Percentiles rank a stretch among this genome's conserved stretches.
phyloP scores from a whole-genome alignment of 2,797 vertebrate genomes.

The Eulemur coronatus region DNA sequence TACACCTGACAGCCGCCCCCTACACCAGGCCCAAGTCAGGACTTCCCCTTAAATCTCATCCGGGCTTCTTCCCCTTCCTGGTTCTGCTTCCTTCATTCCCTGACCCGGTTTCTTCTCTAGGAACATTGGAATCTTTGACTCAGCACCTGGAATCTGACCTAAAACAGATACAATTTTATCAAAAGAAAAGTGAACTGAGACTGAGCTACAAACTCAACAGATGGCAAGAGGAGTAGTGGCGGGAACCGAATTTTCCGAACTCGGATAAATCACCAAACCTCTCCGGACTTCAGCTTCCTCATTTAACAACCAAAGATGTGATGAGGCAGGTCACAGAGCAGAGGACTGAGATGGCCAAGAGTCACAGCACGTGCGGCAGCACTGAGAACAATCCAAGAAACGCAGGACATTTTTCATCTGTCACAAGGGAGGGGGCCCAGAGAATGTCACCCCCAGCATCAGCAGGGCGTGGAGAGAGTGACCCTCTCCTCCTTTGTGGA shows the following conservation, averaged over 20 bases:
- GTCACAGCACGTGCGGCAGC: rapidly evolving
- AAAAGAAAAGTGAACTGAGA: neutral
- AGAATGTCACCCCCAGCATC: neutral
- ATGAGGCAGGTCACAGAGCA: neutral
- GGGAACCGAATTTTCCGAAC: neutral
- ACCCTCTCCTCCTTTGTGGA: neutral
- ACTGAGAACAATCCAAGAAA: neutral
- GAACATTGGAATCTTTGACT: neutral
- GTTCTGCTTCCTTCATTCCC: neutral
- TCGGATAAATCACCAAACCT: neutral
- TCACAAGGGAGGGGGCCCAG: neutral
- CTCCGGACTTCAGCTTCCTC: neutral
- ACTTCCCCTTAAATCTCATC: neutral
- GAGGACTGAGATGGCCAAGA: neutral
- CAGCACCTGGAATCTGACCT: neutral
- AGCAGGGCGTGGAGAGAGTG: neutral
- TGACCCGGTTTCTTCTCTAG: neutral
- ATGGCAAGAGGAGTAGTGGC: neutral
- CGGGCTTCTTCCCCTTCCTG: neutral
- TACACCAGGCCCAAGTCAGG: neutral
- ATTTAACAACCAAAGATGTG: neutral
- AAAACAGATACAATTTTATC: neutral
- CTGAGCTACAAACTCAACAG: neutral
- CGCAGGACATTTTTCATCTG: neutral
- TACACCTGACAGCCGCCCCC: neutral